Conservation (phyloP, 1,140 invertebrate species). For the Diabrotica undecimpunctata region DNA sequence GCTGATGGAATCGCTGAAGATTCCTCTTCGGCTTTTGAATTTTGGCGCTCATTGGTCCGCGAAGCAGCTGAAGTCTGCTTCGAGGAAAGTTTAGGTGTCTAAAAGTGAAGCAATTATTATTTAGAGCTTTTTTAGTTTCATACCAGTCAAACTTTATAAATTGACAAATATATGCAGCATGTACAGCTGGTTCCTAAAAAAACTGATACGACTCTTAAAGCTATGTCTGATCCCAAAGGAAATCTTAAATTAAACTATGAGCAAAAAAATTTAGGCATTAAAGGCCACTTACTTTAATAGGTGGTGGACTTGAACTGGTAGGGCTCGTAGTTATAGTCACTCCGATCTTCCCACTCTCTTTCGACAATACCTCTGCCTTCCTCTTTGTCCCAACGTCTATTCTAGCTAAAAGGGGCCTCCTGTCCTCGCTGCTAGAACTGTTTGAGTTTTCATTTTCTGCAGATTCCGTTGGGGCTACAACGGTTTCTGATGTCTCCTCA, state of each 20-base stretch:
- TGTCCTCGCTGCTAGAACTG: conserved; percentile 55
- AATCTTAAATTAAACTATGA: no score
- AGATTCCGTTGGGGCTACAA: conserved; percentile 31
- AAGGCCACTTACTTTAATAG: conserved; percentile 49
- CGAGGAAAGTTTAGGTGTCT: conserved; percentile 27
- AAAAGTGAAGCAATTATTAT: not conserved
- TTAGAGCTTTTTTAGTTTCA: no score
- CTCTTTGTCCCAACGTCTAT: conserved; percentile 64
- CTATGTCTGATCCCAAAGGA: no score
- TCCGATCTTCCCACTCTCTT: conserved; percentile 84
- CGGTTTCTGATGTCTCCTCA: conserved; percentile 29
- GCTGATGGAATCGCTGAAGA: conserved; percentile 43
- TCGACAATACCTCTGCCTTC: conserved; percentile 77
- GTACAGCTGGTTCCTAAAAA: no score
- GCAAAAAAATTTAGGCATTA: no score
- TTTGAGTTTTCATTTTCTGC: conserved; percentile 56
- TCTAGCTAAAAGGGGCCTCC: conserved; percentile 49
- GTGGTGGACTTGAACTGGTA: conserved; percentile 54
- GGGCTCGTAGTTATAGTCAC: conserved; percentile 78
- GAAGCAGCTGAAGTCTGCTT: conserved; percentile 46
- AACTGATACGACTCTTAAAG: no score
- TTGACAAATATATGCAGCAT: no score
- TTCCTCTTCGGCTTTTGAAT: conserved; percentile 36
- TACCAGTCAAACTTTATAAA: no score
- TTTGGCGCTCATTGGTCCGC: conserved; percentile 33